phyloP scores from a whole-genome alignment of 64 coral and sea anemone genomes.

The Actinia equina region DNA sequence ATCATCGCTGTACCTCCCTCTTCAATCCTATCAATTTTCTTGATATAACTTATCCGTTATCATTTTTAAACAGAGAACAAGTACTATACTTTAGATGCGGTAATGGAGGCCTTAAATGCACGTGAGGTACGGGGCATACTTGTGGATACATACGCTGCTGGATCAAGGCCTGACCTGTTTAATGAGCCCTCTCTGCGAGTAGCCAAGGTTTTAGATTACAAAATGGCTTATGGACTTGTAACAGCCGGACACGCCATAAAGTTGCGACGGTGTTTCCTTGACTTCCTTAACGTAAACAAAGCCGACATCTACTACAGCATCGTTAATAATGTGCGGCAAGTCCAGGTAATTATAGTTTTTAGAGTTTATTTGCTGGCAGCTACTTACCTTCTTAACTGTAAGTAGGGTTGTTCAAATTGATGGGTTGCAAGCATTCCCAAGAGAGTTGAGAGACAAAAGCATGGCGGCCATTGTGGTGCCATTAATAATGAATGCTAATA shows the following conservation, averaged over 20 bases:
- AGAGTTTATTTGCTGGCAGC: background rate
- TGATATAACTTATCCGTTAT: background rate
- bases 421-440: too few relatives aligned
- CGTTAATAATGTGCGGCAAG: constrained; percentile 22
- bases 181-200: constrained; percentile 22
- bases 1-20: too few relatives aligned
- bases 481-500: too few relatives aligned
- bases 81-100: constrained; percentile 32
- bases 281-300: constrained; percentile 1
- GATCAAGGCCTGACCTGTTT: constrained; percentile 38
- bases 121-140: constrained; percentile 40
- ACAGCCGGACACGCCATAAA: constrained; percentile 5
- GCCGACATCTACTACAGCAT: constrained; percentile 36
- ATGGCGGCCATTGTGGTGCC: too few relatives aligned
- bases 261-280: constrained; percentile 34
- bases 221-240: constrained; percentile 49
- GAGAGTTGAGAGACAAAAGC: too few relatives aligned
- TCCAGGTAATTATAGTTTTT: constrained; percentile 27
- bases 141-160: constrained; percentile 53
- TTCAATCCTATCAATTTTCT: background rate
- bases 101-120: constrained; percentile 12
- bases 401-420: too few relatives aligned
- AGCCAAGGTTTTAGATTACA: constrained; percentile 29
- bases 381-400: too few relatives aligned
- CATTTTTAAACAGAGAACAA: constrained; percentile 3